phyloP scores from a whole-genome alignment of 2,113 vertebrate genomes.

The Calyptommatus sinebrachiatus region DNA sequence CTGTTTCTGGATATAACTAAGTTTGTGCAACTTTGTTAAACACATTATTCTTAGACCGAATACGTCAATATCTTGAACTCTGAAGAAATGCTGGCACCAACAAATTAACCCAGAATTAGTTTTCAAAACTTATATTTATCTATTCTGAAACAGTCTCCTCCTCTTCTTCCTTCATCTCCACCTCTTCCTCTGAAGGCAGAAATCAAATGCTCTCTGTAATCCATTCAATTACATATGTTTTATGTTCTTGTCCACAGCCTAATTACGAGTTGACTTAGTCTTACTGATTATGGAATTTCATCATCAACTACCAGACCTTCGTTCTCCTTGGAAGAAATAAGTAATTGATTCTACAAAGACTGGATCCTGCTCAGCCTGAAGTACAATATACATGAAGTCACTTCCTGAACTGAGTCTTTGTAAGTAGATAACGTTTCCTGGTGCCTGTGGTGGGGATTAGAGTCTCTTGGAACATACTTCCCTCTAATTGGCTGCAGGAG shows the following conservation, averaged over 20 bases:
- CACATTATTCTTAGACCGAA: not conserved
- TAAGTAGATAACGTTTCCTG: not conserved
- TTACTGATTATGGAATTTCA: not conserved
- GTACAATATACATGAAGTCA: fast-evolving
- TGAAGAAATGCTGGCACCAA: not conserved
- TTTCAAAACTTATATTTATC: not conserved
- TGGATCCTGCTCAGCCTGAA: not conserved
- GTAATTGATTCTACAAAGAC: not conserved
- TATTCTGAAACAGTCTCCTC: not conserved
- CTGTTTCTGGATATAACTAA: too few species aligned
- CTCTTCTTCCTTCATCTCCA: too few species aligned
- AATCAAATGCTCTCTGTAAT: not conserved
- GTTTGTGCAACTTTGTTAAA: constrained; percentile 9
- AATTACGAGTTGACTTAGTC: constrained; percentile 6
- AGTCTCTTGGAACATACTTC: not conserved
- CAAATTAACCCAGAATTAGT: not conserved
- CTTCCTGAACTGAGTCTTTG: not conserved
- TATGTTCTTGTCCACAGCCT: not conserved
- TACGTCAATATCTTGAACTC: not conserved
- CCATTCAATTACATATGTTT: not conserved
- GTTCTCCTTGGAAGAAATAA: not conserved
- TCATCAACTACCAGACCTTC: not conserved
- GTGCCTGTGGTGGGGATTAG: not conserved
- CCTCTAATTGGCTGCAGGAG: constrained; percentile 1
- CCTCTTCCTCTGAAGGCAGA: not conserved